Conservation (phyloP, 1,140 invertebrate genomes). For the Hyphantria cunea region DNA sequence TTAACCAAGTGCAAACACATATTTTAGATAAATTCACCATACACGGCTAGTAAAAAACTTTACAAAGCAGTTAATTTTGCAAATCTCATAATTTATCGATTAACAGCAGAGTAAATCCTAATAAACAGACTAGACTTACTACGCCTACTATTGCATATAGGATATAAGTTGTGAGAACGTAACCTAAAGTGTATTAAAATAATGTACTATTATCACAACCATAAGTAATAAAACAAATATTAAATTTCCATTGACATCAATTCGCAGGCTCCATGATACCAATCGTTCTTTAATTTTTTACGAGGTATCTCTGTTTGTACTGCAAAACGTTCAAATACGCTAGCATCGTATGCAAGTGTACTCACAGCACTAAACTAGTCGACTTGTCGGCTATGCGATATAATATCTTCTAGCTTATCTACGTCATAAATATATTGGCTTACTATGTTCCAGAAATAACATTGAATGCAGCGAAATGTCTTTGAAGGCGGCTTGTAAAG, state of each 20-base stretch:
- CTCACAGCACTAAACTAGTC: conserved; percentile 14
- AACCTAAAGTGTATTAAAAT: too few relatives aligned
- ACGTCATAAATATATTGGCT: conserved; percentile 21
- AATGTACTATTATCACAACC: too few relatives aligned
- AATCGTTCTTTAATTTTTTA: conserved; percentile 13
- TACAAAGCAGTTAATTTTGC: conserved; percentile 1
- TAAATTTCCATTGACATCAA: too few relatives aligned
- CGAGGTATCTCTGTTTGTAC: conserved; percentile 6
- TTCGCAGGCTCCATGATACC: background rate
- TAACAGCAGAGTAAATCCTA: too few relatives aligned
- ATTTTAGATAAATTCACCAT: conserved; percentile 25
- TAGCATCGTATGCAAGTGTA: background rate
- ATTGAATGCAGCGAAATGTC: conserved; percentile 7
- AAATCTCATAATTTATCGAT: background rate
- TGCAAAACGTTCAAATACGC: conserved; percentile 9
- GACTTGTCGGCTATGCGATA: conserved; percentile 17
- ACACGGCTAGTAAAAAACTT: conserved; percentile 12
- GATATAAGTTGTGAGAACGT: too few relatives aligned
- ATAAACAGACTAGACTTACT: too few relatives aligned
- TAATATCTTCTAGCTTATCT: conserved; percentile 10
- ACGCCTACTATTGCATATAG: too few relatives aligned
- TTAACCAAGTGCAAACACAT: conserved; percentile 29
- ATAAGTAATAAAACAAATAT: too few relatives aligned
- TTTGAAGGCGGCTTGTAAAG: too few relatives aligned
- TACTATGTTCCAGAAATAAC: conserved; percentile 9